A percentile compares a stretch with the other conserved stretches of the same genome.
phyloP scores from a whole-genome alignment of 2,113 vertebrate species.

The Ciconia maguari region DNA sequence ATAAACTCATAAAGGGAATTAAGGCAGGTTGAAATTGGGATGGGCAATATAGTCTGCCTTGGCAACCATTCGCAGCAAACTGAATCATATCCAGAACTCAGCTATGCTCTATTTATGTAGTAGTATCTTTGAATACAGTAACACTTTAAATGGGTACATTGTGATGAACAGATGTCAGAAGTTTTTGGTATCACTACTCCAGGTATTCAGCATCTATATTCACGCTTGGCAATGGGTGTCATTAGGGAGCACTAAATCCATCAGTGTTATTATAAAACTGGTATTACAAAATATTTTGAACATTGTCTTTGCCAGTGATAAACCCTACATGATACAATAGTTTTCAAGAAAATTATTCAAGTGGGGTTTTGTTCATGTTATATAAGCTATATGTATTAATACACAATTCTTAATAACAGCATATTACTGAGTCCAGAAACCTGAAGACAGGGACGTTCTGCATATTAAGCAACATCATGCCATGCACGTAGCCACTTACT shows the following conservation, averaged over 20 bases:
- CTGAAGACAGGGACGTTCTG: neutral
- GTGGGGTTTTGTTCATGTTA: neutral
- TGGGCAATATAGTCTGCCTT: conserved; percentile 20
- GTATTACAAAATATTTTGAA: neutral
- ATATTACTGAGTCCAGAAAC: neutral
- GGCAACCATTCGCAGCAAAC: conserved; percentile 30
- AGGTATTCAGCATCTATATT: neutral
- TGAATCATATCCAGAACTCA: conserved; percentile 32
- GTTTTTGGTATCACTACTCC: neutral
- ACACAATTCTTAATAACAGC: neutral
- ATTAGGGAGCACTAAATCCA: neutral
- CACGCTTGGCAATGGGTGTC: neutral
- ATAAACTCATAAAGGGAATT: conserved; percentile 60
- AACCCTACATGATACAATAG: neutral
- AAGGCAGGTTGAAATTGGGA: conserved; percentile 32
- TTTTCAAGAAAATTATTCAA: neutral
- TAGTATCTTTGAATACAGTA: conserved; percentile 3
- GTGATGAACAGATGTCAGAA: neutral
- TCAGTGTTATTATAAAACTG: neutral
- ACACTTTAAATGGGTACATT: neutral
- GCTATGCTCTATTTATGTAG: neutral
- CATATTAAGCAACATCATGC: neutral
- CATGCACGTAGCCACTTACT: neutral
- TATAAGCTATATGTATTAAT: neutral
- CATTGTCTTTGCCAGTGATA: neutral